Conservation (phyloP, 2,888 invertebrate genomes). For the Sarcophaga subvicina region DNA sequence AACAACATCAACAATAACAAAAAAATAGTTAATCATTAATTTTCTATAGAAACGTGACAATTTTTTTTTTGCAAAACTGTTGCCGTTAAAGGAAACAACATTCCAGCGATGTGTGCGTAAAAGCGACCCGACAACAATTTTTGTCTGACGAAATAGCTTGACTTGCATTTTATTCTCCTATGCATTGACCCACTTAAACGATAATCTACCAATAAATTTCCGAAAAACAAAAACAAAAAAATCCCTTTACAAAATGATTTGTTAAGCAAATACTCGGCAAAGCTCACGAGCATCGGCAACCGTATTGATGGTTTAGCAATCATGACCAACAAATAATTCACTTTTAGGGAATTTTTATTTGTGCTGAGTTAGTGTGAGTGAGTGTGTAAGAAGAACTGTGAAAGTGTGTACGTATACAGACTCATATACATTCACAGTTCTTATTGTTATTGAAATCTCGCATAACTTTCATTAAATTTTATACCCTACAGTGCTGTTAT, state of each 20-base stretch:
- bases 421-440: neutral
- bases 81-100: neutral
- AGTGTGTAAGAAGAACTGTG: too few relatives aligned
- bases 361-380: neutral
- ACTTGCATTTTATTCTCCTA: neutral
- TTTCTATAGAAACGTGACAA: neutral
- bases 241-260: slow-evolving; percentile 1
- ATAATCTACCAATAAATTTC: slow-evolving; percentile 4
- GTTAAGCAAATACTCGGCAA: neutral
- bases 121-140: neutral
- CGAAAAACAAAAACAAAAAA: slow-evolving; percentile 1
- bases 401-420: neutral
- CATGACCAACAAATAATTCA: neutral
- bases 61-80: neutral
- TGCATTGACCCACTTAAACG: slow-evolving; percentile 1
- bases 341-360: slow-evolving; percentile 33
- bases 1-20: too few relatives aligned
- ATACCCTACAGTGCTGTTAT: too few relatives aligned
- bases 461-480: too few relatives aligned
- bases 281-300: neutral
- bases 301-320: slow-evolving; percentile 16
- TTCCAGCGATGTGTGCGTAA: neutral
- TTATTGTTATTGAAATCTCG: too few relatives aligned
- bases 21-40: neutral
- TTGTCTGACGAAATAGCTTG: slow-evolving; percentile 11